Conservation (phyloP, 2,888 invertebrate species). For the Palloptera scutellata region DNA sequence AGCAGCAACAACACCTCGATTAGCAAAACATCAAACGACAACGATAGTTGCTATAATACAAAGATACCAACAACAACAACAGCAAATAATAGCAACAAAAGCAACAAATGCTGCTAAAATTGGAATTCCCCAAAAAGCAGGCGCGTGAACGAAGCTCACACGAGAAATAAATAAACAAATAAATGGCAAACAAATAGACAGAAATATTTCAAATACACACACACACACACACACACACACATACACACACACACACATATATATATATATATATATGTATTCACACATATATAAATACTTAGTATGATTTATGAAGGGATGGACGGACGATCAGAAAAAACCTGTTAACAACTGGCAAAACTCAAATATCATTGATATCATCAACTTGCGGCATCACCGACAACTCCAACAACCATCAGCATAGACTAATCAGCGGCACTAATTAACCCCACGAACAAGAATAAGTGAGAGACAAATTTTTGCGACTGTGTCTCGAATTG, state of each 20-base stretch:
- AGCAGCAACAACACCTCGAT: neutral
- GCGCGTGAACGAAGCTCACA: slow-evolving; percentile 23
- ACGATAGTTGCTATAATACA: neutral
- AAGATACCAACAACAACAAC: neutral
- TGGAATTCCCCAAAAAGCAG: slow-evolving; percentile 32
- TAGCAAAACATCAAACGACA: neutral
- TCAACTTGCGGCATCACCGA: neutral
- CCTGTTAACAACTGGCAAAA: neutral
- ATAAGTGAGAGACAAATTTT: no score
- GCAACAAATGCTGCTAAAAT: slow-evolving; percentile 16
- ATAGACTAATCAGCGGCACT: slow-evolving; percentile 11
- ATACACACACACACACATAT: neutral
- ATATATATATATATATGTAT: no score
- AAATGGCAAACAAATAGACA: slow-evolving; percentile 2
- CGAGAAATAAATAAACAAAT: slow-evolving; percentile 5
- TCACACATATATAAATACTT: neutral
- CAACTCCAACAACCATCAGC: no score
- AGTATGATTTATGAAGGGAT: neutral
- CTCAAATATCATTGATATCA: neutral
- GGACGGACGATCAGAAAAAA: neutral
- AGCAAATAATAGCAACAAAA: neutral
- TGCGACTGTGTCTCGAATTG: slow-evolving; percentile 6
- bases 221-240: neutral
- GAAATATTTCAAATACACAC: neutral
- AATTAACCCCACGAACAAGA: slow-evolving; percentile 25